Evolutionary conservation across 2,113 vertebrate genomes (phyloP), one percentile per base, ranked within the genome.

Genomic region (Sylvietta virens): DNA sequence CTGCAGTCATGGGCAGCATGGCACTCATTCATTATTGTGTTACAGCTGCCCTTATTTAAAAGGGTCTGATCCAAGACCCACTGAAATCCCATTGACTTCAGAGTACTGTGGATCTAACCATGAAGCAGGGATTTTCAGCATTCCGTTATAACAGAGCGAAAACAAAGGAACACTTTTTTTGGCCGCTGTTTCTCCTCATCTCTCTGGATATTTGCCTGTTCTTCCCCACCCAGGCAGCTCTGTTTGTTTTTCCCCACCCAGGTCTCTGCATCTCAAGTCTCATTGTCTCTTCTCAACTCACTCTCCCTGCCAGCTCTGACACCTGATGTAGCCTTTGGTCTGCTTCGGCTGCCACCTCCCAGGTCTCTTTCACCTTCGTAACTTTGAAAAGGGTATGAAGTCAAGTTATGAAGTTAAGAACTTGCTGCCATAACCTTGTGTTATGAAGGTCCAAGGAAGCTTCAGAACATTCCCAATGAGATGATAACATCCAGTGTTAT

Each of bases 171-270:
- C 23, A 72, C 48, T 93, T 86, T 88, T 88, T 90, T 81, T 88
- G 81, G 92, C 95, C 8, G 64, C 80, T 44, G 26, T 42, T 96
- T 90, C 80, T 86, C 83, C 56, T 95, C 79, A 33, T 95, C 76
- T 83, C 84, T 44, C 94, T 96, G 90, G 83, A 86, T 92, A 58
- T 86, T 86, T 86, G 72, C 54, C 88, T 94, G 42, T 42, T 81
- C 93, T 81, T 96, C 88, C 67, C 92, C 93, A 81, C 94, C 94
- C 95, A 92, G 28, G 57, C 80, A 67, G 94, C 45, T 86, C 76
- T 94, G 65, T 90, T 96, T 95, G 72, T 60, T 95, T 90, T 93
- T 93, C 80, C 40, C 93, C 88, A 78, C 90, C 88, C 92, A 90
- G 57, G 65, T 84, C 82, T 86, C 90, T 61, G 37, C 72, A 86